Base-by-base conservation (phyloP, 2,888 invertebrate genomes). In the Leuctra nigra region DNA sequence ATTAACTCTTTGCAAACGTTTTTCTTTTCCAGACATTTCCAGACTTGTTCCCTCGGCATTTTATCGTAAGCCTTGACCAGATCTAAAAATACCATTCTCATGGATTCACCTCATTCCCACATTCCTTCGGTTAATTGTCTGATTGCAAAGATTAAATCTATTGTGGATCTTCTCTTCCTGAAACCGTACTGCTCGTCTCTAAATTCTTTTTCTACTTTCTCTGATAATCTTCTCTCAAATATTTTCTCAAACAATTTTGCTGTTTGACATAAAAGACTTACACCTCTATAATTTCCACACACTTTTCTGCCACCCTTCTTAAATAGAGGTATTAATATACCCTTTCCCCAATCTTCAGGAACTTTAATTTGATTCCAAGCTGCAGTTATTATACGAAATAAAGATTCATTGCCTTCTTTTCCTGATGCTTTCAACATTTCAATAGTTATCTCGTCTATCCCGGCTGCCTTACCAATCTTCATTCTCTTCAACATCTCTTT, bases 51-150 rank as follows among this genome's bases (percentile, higher is more conserved):
- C 22, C 44, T 22, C 4, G 18, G 44, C 4, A 44, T 16, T 18
- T 20, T 18, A n/a, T 44, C 44, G n/a, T 44, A 44, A 6, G 44
- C 44, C n/a, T 44, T 44, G 4, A 18, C 44, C 7, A 44, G 44
- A n/a, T 44, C 44, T n/a, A 44, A 20, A 44, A 44, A 44, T 16
- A 20, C 16, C 7, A 44, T 44, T 4, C 6, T 4, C 44, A 44
- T 44, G n/a, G 4, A 6, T 44, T 44, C n/a, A 20, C 22, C 44
- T 9, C 4, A 6, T 20, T 44, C 44, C 44, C 44, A 44, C 6
- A 16, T 16, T 22, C 4, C 6, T 22, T 44, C 18, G 18, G 20
- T 44, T 4, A 22, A 18, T 44, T 44, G 20, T 44, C 44, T 44
- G 4, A 44, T n/a, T 9, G 44, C 44, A 44, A 44, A 44, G 4